Conservation (phyloP, 2,888 invertebrate species). For the Glyphotaelius pellucidus region DNA sequence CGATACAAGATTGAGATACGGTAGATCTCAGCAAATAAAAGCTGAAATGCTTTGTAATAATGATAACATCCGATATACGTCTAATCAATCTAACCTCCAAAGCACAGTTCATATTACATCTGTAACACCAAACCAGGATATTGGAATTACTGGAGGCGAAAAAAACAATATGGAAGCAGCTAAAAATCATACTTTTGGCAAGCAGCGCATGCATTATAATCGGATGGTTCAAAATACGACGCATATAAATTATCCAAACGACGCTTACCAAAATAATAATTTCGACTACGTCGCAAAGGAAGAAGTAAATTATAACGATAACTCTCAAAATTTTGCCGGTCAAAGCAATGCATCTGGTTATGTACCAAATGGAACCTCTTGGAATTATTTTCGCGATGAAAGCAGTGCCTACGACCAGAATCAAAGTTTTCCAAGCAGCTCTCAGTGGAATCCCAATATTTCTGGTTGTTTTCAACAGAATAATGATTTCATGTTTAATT, state of each 20-base stretch:
- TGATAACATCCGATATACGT: not conserved
- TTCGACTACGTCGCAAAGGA: not conserved
- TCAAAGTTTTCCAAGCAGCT: not conserved
- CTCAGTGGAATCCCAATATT: not conserved
- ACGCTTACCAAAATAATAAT: not conserved
- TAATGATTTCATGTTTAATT: not conserved
- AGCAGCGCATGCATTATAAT: too few relatives aligned
- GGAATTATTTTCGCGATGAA: not conserved
- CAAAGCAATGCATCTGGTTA: not conserved
- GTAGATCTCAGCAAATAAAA: not conserved
- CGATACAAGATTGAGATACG: not conserved
- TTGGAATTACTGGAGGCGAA: not conserved
- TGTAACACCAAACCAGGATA: not conserved
- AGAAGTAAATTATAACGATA: not conserved
- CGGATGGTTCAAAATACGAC: not conserved
- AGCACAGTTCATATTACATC: not conserved
- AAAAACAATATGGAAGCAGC: not conserved
- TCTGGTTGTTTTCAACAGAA: not conserved
- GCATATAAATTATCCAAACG: not conserved
- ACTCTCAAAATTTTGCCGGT: not conserved
- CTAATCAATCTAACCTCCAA: not conserved
- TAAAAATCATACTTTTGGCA: not conserved
- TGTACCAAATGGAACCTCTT: not conserved
- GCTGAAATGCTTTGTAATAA: not conserved
- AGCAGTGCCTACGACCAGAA: not conserved